A percentile compares a stretch with the other conserved stretches of the same genome.
Evolutionary conservation across 2,888 invertebrate species (phyloP).

Genomic region (Macrophya alboannulata): DNA sequence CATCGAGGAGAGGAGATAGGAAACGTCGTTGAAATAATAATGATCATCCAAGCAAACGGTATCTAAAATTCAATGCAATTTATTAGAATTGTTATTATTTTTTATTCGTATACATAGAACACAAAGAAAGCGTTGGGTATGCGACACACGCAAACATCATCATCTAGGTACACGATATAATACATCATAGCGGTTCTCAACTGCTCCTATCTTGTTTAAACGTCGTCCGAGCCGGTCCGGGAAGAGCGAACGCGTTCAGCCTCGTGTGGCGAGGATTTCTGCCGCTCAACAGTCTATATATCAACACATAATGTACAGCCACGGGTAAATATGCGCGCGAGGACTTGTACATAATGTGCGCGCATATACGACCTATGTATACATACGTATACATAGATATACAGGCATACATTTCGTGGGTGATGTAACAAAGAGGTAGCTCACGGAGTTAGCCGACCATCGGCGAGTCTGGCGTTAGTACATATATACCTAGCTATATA

Average conservation of each 20-base stretch:
- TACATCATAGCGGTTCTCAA: slow-evolving; percentile 23
- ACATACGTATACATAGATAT: slow-evolving; percentile 24
- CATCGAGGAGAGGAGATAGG: not conserved
- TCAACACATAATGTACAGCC: slow-evolving; percentile 60
- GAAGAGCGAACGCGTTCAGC: slow-evolving; percentile 46
- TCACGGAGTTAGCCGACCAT: slow-evolving; percentile 72
- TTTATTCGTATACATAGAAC: not conserved
- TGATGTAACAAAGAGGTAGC: slow-evolving; percentile 78
- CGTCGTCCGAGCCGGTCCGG: not conserved
- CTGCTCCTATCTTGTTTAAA: slow-evolving; percentile 16
- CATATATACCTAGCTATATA: slow-evolving; percentile 28
- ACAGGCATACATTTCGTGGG: slow-evolving; percentile 59
- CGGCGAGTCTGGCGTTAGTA: slow-evolving; percentile 64
- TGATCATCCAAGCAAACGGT: slow-evolving; percentile 15
- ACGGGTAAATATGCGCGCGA: slow-evolving; percentile 4
- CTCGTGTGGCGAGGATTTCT: slow-evolving; percentile 68
- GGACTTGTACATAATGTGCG: slow-evolving; percentile 32
- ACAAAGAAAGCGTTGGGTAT: not conserved
- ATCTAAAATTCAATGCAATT: slow-evolving; percentile 36
- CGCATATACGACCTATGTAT: slow-evolving; percentile 27
- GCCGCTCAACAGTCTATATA: slow-evolving; percentile 60
- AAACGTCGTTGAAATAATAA: slow-evolving; percentile 19
- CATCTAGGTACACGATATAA: slow-evolving; percentile 7
- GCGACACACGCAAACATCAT: slow-evolving; percentile 33
- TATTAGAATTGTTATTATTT: not conserved